phyloP scores from a whole-genome alignment of 1,140 invertebrate genomes.

The Drosophila ambigua region DNA sequence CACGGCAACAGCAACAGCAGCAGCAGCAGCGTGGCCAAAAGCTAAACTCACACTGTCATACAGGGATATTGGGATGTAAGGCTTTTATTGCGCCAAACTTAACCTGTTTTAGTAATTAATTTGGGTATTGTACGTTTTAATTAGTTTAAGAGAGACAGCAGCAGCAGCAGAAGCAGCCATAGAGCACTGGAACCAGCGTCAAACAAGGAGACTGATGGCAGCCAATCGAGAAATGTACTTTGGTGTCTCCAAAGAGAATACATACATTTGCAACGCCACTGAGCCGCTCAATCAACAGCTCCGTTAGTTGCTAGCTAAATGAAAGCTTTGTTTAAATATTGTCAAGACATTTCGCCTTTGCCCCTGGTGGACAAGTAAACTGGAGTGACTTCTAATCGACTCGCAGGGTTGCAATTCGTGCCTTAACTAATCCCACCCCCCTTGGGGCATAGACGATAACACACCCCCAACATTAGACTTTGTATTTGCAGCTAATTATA shows the following conservation, averaged over 20 bases:
- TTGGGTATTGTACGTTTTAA: constrained; percentile 80
- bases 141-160: constrained; percentile 56
- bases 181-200: background rate
- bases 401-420: constrained; percentile 8
- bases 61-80: constrained; percentile 46
- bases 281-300: too few species aligned
- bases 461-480: constrained; percentile 39
- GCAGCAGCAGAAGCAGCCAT: background rate
- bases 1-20: constrained; percentile 1
- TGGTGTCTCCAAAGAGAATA: too few species aligned
- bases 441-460: constrained; percentile 1
- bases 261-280: too few species aligned
- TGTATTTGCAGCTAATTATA: constrained; percentile 49
- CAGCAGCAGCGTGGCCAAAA: constrained; percentile 35
- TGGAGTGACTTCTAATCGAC: constrained; percentile 5
- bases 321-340: background rate
- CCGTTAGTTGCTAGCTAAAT: background rate
- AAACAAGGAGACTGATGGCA: constrained; percentile 7
- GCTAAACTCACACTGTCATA: constrained; percentile 13
- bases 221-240: constrained; percentile 9
- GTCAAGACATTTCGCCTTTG: too few species aligned
- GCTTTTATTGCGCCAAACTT: constrained; percentile 78
- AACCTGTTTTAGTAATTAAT: constrained; percentile 82
- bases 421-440: background rate
- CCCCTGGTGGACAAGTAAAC: too few species aligned